Conservation (phyloP, 2,888 invertebrate genomes). For the Azorinus chamasolen region DNA sequence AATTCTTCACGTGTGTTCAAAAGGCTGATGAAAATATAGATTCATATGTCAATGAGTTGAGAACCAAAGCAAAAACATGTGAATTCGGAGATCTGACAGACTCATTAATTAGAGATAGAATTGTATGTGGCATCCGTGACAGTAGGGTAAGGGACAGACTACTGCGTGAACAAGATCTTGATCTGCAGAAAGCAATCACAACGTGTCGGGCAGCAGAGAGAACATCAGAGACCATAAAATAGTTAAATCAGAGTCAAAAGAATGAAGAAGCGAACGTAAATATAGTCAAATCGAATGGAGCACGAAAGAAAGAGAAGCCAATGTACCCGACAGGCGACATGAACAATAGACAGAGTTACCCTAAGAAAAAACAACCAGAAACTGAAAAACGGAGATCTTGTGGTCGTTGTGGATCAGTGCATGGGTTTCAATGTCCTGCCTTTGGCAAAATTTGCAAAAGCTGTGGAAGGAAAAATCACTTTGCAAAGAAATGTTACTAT, state of each 20-base stretch:
- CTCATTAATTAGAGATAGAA: conserved; percentile 5
- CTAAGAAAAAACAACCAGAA: too few species aligned
- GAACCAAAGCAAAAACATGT: neutral
- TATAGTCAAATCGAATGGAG: neutral
- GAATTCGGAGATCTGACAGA: conserved; percentile 3
- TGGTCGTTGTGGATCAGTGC: neutral
- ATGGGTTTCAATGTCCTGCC: too few species aligned
- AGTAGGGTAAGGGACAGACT: neutral
- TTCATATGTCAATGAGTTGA: conserved; percentile 11
- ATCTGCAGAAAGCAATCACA: neutral
- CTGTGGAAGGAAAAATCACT: too few species aligned
- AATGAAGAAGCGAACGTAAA: neutral
- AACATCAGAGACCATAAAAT: conserved; percentile 11
- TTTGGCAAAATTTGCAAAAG: too few species aligned
- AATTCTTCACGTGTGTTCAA: conserved; percentile 5
- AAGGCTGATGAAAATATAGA: conserved; percentile 7
- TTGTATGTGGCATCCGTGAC: neutral
- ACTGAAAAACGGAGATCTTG: neutral
- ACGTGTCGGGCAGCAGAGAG: conserved; percentile 10
- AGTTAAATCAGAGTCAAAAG: neutral
- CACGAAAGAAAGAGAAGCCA: neutral
- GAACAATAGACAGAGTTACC: too few species aligned
- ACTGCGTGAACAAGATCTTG: neutral
- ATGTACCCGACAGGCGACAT: too few species aligned
- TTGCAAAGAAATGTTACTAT: conserved; percentile 8